A percentile compares a stretch with the other conserved stretches of the same genome.
Evolutionary conservation across 2,113 vertebrate genomes (phyloP).

Genomic region (Brachyistius frenatus): DNA sequence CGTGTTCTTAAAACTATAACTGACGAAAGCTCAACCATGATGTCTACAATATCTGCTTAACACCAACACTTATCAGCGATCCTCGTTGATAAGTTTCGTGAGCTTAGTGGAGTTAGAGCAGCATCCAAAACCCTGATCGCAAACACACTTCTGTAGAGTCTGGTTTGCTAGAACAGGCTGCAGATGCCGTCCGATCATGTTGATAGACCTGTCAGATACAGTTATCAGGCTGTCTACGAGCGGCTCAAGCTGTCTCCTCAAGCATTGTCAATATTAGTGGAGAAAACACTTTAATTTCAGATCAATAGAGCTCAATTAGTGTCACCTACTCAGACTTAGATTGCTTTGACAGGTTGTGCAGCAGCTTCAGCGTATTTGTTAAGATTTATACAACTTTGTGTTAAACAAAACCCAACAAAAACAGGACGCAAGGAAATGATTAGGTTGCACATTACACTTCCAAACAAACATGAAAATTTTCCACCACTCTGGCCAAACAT

Average conservation of each 20-base stretch:
- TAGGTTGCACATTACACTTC: constrained; percentile 61
- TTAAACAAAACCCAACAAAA: constrained; percentile 50
- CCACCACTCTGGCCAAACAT: constrained; percentile 64
- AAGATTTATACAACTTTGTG: constrained; percentile 34
- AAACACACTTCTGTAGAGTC: constrained; percentile 47
- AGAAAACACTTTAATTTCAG: constrained; percentile 17
- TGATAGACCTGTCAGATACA: constrained; percentile 21
- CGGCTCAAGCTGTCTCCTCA: not conserved
- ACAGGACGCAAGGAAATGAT: constrained; percentile 64
- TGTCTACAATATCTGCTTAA: no score
- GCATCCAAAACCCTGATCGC: constrained; percentile 45
- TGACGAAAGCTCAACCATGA: not conserved
- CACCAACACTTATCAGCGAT: no score
- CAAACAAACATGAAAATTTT: constrained; percentile 75
- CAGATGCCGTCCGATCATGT: not conserved
- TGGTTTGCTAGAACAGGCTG: constrained; percentile 29
- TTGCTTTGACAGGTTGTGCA: constrained; percentile 27
- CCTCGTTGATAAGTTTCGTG: constrained; percentile 8
- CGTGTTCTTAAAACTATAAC: constrained; percentile 23
- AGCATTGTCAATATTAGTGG: constrained; percentile 17
- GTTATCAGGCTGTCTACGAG: constrained; percentile 2
- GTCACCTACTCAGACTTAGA: constrained; percentile 16
- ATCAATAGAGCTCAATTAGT: constrained; percentile 17
- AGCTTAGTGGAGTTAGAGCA: constrained; percentile 25
- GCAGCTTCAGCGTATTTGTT: constrained; percentile 27